Evolutionary conservation across 2,113 vertebrate species (phyloP).

Genomic region (Prochilodus magdalenae): DNA sequence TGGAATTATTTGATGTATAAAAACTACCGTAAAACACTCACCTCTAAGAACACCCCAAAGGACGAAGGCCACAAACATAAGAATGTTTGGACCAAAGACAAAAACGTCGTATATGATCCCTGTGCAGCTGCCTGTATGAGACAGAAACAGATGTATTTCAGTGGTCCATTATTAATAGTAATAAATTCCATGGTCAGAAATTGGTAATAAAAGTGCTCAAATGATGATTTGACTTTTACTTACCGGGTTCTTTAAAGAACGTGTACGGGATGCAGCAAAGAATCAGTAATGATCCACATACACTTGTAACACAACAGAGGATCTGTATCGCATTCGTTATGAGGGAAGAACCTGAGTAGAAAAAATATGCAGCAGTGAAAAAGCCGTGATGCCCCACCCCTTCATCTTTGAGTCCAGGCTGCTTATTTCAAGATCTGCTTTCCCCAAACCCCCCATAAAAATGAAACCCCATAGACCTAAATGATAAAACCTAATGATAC

Average conservation of each 20-base stretch:
- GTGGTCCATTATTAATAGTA: neutral
- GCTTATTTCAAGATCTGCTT: too few species aligned
- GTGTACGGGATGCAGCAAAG: neutral
- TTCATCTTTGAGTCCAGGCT: too few species aligned
- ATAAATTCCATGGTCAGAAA: neutral
- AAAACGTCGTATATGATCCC: neutral
- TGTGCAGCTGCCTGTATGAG: neutral
- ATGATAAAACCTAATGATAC: too few species aligned
- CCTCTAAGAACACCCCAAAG: slow-evolving; percentile 8
- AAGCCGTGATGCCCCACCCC: too few species aligned
- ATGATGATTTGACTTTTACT: neutral
- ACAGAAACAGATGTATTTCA: neutral
- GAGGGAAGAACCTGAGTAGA: neutral
- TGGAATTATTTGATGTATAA: too few species aligned
- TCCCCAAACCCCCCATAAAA: too few species aligned
- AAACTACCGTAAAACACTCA: neutral
- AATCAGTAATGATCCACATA: neutral
- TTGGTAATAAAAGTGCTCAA: neutral
- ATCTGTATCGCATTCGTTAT: neutral
- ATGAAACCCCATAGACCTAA: too few species aligned
- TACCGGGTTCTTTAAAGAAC: neutral
- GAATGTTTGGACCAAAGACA: slow-evolving; percentile 25
- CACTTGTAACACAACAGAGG: neutral
- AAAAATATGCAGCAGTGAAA: too few species aligned
- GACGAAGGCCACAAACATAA: slow-evolving; percentile 10